Conservation (phyloP, 1,140 invertebrate genomes). For the Anoplolepis gracilipes region DNA sequence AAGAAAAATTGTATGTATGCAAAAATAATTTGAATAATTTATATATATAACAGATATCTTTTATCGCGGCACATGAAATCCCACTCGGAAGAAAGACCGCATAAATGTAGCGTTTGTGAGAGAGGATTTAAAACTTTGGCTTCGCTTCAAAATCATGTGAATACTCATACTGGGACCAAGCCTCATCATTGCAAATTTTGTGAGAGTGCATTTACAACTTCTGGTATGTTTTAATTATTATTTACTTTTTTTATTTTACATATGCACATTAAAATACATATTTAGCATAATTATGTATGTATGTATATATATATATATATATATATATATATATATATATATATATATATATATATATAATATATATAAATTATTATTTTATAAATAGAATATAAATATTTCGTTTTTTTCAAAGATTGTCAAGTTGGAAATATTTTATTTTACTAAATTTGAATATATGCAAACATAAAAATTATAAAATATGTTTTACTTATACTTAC, state of each 20-base stretch:
- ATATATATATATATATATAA: neutral
- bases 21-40: too few relatives aligned
- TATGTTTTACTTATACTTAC: slow-evolving; percentile 60
- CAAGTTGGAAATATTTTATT: neutral
- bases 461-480: neutral
- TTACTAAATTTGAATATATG: neutral
- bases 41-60: slow-evolving; percentile 89
- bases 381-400: too few relatives aligned
- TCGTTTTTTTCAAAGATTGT: neutral
- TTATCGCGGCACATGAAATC: slow-evolving; percentile 97
- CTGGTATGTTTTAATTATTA: slow-evolving; percentile 86
- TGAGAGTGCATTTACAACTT: slow-evolving; percentile 97
- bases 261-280: neutral
- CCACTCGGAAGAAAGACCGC: slow-evolving; percentile 97
- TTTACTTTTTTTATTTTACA: neutral
- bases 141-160: slow-evolving; percentile 97
- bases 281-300: neutral
- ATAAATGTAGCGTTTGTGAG: slow-evolving; percentile 97
- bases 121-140: slow-evolving; percentile 97
- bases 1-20: too few relatives aligned
- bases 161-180: slow-evolving; percentile 98
- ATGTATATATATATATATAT: too few relatives aligned
- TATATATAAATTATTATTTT: too few relatives aligned
- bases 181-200: slow-evolving; percentile 98
- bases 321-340: neutral